Evolutionary conservation across 2,113 vertebrate species (phyloP), one percentile per base, ranked within the genome.

Genomic region (Lanius ludovicianus): DNA sequence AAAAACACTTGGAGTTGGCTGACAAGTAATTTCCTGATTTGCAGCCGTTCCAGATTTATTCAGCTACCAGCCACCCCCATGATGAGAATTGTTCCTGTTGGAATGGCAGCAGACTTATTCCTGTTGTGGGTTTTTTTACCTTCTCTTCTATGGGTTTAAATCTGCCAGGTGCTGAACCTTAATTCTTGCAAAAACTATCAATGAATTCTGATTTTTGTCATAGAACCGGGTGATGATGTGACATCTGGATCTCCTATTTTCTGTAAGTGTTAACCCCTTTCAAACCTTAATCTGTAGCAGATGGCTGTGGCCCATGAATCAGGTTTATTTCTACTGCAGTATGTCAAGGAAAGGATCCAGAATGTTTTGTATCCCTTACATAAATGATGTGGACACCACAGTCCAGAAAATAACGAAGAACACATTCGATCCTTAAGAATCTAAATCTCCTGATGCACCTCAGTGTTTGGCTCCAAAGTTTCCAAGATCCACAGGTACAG

Each of bases 1-100:
- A 94, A 95, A 95, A 91, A 96, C 67, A 64, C 83, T 92, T 60
- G 73, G 81, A 96, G 60, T 74, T 96, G 95, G 81, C 92, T 96
- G 93, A 91, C 86, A 95, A 89, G 76, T 85, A 63, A 91, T 94
- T 95, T 96, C 93, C 94, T 94, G 85, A 78, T 93, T 91, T 76
- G 49, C 81, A 96, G n/a, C 39, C 18, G 0, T 90, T 96, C 88
- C 94, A 94, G 53, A 92, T 94, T 96, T 94, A 94, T 84, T 93
- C 83, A 94, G 90, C 93, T 92, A 87, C 96, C 95, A 96, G 60
- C 65, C 82, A 83, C 87, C 87, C 82, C 82, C 71, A 64, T 1
- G 1, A 70, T 71, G 82, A 87, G 63, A 18, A 5, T 73, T 7
- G 7, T 75, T 96, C 71, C 84, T 74, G 46, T 46, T 92, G 69